A percentile compares a stretch with the other conserved stretches of the same genome.
Evolutionary conservation across 2,797 vertebrate genomes (phyloP).

Genomic region (Dicrostonyx torquatus): DNA sequence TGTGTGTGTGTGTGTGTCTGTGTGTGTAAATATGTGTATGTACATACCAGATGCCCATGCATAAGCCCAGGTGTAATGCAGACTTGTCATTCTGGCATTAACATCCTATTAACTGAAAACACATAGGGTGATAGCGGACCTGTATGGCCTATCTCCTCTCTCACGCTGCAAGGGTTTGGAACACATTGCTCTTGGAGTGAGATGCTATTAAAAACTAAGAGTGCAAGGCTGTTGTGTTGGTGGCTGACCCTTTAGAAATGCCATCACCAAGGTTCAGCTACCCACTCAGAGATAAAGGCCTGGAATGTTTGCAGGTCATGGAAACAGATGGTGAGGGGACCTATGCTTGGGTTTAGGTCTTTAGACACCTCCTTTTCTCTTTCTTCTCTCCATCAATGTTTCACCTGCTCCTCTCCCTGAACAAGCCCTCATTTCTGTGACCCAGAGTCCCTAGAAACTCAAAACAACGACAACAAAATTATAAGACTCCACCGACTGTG

Average conservation of each 20-base stretch:
- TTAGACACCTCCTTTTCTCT: not conserved
- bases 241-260: not conserved
- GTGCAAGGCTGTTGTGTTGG: not conserved
- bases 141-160: not conserved
- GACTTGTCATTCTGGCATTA: not conserved
- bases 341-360: not conserved
- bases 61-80: not conserved
- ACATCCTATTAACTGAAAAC: not conserved
- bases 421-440: not conserved
- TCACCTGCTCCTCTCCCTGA: no score
- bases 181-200: not conserved
- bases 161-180: not conserved
- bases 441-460: not conserved
- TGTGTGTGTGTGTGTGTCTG: not conserved
- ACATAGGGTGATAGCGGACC: not conserved
- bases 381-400: not conserved
- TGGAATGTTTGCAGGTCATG: not conserved
- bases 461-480: not conserved
- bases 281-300: not conserved
- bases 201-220: not conserved
- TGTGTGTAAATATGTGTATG: not conserved
- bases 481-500: not conserved
- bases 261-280: fast-evolving
- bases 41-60: not conserved
- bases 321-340: not conserved